Percentiles rank a stretch among this genome's conserved stretches.
phyloP scores from a whole-genome alignment of 1,140 invertebrate genomes.

The Sminthurides bifidus region DNA sequence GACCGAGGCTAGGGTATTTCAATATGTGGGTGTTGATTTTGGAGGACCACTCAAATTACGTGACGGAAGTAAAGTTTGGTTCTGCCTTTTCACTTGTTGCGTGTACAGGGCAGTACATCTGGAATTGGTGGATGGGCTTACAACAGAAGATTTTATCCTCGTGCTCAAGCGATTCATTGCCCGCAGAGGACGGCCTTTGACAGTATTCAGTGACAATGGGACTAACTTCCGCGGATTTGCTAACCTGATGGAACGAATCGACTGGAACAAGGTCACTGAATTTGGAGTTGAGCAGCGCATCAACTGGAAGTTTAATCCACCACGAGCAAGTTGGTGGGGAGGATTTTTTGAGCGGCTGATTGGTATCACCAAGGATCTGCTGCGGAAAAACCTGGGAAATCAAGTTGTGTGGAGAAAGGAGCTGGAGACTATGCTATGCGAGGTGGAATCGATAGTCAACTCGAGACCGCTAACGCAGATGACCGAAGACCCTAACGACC shows the following conservation, averaged over 20 bases:
- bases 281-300: constrained; percentile 22
- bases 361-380: constrained; percentile 33
- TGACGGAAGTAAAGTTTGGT: constrained; percentile 15
- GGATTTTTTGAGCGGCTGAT: constrained; percentile 40
- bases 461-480: constrained; percentile 5
- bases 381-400: constrained; percentile 17
- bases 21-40: constrained; percentile 24
- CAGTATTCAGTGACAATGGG: constrained; percentile 33
- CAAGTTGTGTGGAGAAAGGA: not conserved
- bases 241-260: constrained; percentile 23
- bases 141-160: constrained; percentile 27
- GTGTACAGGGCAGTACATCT: constrained; percentile 31
- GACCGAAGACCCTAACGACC: constrained; percentile 6
- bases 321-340: constrained; percentile 36
- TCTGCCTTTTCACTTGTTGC: not conserved
- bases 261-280: constrained; percentile 26
- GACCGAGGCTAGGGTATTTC: constrained; percentile 14
- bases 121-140: constrained; percentile 27
- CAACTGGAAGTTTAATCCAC: constrained; percentile 36
- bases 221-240: constrained; percentile 34
- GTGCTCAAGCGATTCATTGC: constrained; percentile 28
- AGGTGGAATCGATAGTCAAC: constrained; percentile 4
- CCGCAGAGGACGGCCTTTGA: constrained; percentile 21
- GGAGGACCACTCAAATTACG: constrained; percentile 29
- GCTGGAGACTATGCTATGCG: not conserved